Evolutionary conservation across 2,888 invertebrate genomes (phyloP).

Genomic region (Agrotis ipsilon): DNA sequence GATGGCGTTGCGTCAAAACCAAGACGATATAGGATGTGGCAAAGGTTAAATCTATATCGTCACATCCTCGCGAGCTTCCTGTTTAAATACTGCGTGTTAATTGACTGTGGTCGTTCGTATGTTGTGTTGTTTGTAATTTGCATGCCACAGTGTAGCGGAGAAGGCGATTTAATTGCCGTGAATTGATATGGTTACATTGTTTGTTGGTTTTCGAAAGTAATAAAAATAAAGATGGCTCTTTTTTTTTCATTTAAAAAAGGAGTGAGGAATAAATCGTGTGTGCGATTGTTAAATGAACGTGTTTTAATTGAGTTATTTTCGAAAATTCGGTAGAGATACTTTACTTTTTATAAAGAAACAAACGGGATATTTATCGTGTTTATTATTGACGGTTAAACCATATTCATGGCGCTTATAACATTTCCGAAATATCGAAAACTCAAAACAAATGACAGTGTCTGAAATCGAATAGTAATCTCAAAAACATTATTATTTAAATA

Average conservation of each 20-base stretch:
- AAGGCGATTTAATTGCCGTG: slow-evolving; percentile 31
- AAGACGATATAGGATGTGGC: slow-evolving; percentile 87
- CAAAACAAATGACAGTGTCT: too few relatives aligned
- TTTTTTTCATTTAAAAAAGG: slow-evolving; percentile 9
- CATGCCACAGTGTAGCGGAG: slow-evolving; percentile 61
- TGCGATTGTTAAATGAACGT: not conserved
- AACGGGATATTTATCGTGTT: too few relatives aligned
- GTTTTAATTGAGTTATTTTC: not conserved
- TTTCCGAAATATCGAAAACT: too few relatives aligned
- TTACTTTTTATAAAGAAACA: not conserved
- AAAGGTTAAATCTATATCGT: slow-evolving; percentile 90
- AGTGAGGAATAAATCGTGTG: slow-evolving; percentile 11
- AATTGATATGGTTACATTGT: slow-evolving; percentile 25
- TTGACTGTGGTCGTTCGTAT: slow-evolving; percentile 78
- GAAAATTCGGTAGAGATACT: not conserved
- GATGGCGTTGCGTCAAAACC: slow-evolving; percentile 75
- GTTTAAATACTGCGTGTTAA: slow-evolving; percentile 83
- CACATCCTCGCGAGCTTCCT: slow-evolving; percentile 89
- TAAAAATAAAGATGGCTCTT: slow-evolving; percentile 8
- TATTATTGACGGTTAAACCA: too few relatives aligned
- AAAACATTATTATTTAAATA: too few relatives aligned
- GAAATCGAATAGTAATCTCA: too few relatives aligned
- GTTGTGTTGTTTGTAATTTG: slow-evolving; percentile 70
- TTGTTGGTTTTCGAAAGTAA: slow-evolving; percentile 27
- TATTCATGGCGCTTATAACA: too few relatives aligned